Percentiles rank a stretch among this genome's conserved stretches.
phyloP scores from a whole-genome alignment of 1,140 invertebrate species.

The Drosophila sucinea region DNA sequence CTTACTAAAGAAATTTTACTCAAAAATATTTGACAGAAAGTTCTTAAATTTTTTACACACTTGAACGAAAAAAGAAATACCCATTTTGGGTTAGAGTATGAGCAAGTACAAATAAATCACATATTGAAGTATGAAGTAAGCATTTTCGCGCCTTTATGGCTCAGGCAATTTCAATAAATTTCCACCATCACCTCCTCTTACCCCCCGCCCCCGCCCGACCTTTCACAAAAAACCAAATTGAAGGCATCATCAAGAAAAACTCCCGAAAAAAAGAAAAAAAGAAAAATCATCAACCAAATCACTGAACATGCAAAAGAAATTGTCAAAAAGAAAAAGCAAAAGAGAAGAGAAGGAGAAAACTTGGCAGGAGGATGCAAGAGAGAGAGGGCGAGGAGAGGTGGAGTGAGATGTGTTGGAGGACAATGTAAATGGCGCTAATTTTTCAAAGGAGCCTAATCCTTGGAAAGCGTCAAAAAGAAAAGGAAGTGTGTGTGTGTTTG shows the following conservation, averaged over 20 bases:
- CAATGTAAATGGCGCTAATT: conserved; percentile 65
- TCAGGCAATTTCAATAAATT: conserved; percentile 55
- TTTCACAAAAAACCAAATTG: neutral
- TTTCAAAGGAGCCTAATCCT: conserved; percentile 51
- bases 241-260: conserved; percentile 38
- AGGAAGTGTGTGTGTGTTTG: neutral
- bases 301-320: conserved; percentile 32
- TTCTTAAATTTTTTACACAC: too few species aligned
- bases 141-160: conserved; percentile 68
- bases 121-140: conserved; percentile 23
- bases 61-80: neutral
- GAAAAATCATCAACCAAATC: conserved; percentile 68
- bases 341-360: neutral
- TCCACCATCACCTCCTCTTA: conserved; percentile 20
- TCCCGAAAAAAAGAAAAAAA: conserved; percentile 25
- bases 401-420: neutral
- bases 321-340: conserved; percentile 6
- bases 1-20: too few species aligned
- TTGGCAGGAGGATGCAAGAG: neutral
- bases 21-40: too few species aligned
- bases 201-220: neutral
- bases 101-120: conserved; percentile 63
- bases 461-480: conserved; percentile 42
- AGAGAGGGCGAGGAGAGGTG: neutral
- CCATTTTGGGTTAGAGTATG: neutral